Percentiles rank a stretch among this genome's conserved stretches.
phyloP scores from a whole-genome alignment of 92 coral and sea anemone genomes.

The Porites rus region DNA sequence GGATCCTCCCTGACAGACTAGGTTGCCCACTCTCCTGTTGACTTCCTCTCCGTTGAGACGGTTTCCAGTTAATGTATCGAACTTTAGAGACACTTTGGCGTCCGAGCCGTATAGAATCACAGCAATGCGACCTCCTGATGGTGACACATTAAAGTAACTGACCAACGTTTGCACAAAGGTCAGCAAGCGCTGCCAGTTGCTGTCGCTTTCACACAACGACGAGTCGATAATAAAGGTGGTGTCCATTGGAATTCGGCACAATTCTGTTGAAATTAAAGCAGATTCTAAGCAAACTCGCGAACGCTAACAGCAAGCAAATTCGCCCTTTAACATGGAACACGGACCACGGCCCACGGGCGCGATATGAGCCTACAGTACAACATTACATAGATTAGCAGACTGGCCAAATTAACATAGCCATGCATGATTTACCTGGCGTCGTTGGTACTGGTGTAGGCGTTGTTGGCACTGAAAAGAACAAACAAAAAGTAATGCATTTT shows the following conservation, averaged over 20 bases:
- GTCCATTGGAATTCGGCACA: not conserved
- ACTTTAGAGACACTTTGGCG: slow-evolving; percentile 62
- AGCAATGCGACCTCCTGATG: slow-evolving; percentile 70
- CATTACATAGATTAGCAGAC: not conserved
- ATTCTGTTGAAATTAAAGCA: not conserved
- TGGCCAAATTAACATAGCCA: not conserved
- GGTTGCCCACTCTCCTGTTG: not conserved
- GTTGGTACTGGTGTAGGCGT: not conserved
- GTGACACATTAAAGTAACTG: slow-evolving; percentile 70
- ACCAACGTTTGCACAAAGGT: slow-evolving; percentile 56
- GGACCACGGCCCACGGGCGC: not conserved
- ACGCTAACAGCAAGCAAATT: not conserved
- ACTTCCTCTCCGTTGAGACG: slow-evolving; percentile 45
- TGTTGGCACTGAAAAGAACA: not conserved
- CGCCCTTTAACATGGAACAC: not conserved
- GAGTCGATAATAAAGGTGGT: slow-evolving; percentile 28
- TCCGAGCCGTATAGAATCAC: slow-evolving; percentile 58
- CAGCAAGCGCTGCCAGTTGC: not conserved
- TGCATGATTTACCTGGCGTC: not conserved
- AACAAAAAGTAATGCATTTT: not conserved
- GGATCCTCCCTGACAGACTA: slow-evolving; percentile 46
- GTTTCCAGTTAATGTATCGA: slow-evolving; percentile 69
- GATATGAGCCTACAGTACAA: not conserved
- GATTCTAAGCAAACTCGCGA: not conserved
- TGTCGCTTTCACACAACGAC: slow-evolving; percentile 58